These are phyloP conservation scores for Colaptes auratus DNA, from an alignment of 2,113 vertebrate species.

Conservation along the genomic window DNA sequence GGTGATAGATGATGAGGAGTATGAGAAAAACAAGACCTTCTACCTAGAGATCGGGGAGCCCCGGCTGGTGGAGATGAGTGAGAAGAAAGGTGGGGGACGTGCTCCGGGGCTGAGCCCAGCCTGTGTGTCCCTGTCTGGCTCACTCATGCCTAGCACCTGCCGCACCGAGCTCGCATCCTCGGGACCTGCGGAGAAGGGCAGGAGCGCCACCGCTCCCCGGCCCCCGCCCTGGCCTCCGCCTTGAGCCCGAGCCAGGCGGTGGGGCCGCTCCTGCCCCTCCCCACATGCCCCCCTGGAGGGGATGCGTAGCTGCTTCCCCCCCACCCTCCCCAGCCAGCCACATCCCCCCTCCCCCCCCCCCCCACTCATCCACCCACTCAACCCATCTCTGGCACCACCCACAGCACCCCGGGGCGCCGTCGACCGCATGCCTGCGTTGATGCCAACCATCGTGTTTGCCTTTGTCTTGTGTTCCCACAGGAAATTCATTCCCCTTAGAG, in stretches of 20 bases:
- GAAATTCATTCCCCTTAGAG: constrained; percentile 91
- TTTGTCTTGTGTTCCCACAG: constrained; percentile 94
- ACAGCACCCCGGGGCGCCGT: constrained; percentile 55
- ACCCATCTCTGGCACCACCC: constrained; percentile 78
- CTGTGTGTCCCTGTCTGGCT: constrained; percentile 78
- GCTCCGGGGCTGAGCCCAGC: constrained; percentile 72
- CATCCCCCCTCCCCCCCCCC: too few relatives aligned
- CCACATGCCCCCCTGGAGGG: neutral
- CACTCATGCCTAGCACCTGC: constrained; percentile 75
- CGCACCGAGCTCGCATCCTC: constrained; percentile 70
- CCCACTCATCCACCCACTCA: constrained; percentile 23
- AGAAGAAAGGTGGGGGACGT: constrained; percentile 94
- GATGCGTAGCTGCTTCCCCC: constrained; percentile 77
- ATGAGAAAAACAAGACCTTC: constrained; percentile 99
- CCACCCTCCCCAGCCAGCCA: too few relatives aligned
- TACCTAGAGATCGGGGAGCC: constrained; percentile 95
- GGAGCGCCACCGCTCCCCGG: neutral
- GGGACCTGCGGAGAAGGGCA: constrained; percentile 72
- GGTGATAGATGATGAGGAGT: constrained; percentile 98
- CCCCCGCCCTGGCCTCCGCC: neutral
- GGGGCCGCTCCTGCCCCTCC: constrained; percentile 68
- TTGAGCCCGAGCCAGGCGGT: accelerated
- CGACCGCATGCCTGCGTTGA: constrained; percentile 78
- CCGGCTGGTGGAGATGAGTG: constrained; percentile 96
- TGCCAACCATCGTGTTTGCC: constrained; percentile 86